These are phyloP conservation scores for Muschampia plurimacula DNA, from an alignment of 2,888 invertebrate species.

Conservation along the genomic window DNA sequence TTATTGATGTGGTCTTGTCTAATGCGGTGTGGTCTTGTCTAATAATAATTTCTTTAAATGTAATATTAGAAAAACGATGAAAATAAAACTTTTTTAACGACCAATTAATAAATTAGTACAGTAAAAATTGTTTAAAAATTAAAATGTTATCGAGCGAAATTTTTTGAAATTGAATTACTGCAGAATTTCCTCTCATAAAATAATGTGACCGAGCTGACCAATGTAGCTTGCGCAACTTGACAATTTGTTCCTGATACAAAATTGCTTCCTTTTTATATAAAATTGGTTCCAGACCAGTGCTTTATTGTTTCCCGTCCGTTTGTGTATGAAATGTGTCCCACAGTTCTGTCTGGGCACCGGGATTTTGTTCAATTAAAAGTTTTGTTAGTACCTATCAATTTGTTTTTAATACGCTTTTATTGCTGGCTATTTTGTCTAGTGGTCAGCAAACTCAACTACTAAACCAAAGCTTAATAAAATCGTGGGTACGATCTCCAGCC, in stretches of 20 bases:
- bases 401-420: not conserved
- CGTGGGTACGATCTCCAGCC: no score
- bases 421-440: no score
- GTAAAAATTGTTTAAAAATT: not conserved
- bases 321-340: constrained; percentile 18
- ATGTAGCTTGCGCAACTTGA: constrained; percentile 15
- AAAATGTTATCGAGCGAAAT: not conserved
- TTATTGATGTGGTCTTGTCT: no score
- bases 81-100: not conserved
- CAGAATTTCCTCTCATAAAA: not conserved
- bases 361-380: constrained; percentile 13
- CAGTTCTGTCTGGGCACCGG: not conserved
- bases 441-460: no score
- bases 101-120: not conserved
- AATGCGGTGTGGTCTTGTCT: no score
- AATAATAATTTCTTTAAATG: no score
- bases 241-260: constrained; percentile 25
- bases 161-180: not conserved
- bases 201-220: constrained; percentile 10
- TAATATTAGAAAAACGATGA: no score
- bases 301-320: constrained; percentile 11
- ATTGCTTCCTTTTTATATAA: constrained; percentile 23
- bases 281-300: constrained; percentile 13
- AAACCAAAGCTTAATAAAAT: no score
- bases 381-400: not conserved